Conservation (phyloP, 1,140 invertebrate species). For the Zaprionus africanus region DNA sequence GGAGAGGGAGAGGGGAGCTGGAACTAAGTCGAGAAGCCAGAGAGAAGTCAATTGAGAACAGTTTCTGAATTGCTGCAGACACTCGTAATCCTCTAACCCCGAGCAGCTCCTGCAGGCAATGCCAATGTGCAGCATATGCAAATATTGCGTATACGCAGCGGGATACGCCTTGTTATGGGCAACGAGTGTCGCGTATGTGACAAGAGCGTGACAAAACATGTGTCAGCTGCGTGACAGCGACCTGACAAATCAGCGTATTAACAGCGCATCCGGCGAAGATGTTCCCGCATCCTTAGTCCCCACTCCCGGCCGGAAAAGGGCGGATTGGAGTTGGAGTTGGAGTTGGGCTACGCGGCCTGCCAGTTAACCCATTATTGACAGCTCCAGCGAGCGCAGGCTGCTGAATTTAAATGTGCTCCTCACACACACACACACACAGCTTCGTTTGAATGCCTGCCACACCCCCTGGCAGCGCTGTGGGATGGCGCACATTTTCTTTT, state of each 20-base stretch:
- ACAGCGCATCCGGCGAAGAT: background rate
- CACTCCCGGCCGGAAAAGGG: no score
- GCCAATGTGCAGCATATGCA: slow-evolving; percentile 18
- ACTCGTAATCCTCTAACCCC: background rate
- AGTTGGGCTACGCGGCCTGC: background rate
- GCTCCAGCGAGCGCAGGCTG: slow-evolving; percentile 13
- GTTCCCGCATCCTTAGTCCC: no score
- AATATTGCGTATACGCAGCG: slow-evolving; percentile 38
- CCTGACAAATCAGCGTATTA: slow-evolving; percentile 52
- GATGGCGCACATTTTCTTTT: slow-evolving; percentile 57
- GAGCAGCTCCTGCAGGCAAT: background rate
- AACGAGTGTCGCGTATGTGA: slow-evolving; percentile 7
- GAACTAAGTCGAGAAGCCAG: background rate
- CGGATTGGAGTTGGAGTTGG: background rate
- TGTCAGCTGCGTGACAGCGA: slow-evolving; percentile 57
- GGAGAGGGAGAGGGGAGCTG: background rate
- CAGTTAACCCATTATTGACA: slow-evolving; percentile 50
- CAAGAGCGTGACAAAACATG: slow-evolving; percentile 27
- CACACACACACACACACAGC: no score
- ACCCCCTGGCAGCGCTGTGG: background rate
- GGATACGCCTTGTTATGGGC: slow-evolving; percentile 1
- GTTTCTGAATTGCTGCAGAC: background rate
- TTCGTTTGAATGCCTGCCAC: background rate
- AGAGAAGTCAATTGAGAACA: background rate
- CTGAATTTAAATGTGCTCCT: slow-evolving; percentile 31